These are phyloP conservation scores for Agapornis roseicollis DNA, from an alignment of 2,113 vertebrate species.

Conservation along the genomic window DNA sequence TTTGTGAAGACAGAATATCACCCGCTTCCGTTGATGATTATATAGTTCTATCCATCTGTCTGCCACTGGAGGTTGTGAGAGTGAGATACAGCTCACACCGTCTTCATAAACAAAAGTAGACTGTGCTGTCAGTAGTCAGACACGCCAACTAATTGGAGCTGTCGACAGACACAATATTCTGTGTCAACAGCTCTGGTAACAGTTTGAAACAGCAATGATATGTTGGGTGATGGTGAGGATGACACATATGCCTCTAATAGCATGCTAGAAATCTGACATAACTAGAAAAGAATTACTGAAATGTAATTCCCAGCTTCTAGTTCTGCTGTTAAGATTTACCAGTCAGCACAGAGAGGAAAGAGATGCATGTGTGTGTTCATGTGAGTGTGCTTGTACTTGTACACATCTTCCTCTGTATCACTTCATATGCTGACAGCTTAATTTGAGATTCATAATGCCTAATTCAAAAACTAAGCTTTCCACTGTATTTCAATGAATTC, in stretches of 20 bases:
- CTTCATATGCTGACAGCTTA: conserved; percentile 74
- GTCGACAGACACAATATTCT: conserved; percentile 86
- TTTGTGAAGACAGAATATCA: conserved; percentile 81
- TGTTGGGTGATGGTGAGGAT: conserved; percentile 82
- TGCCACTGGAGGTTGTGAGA: conserved; percentile 80
- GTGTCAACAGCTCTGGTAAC: conserved; percentile 83
- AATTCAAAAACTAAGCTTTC: conserved; percentile 75
- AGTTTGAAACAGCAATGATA: conserved; percentile 87
- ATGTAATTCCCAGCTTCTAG: conserved; percentile 68
- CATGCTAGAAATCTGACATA: conserved; percentile 81
- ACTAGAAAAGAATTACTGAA: conserved; percentile 80
- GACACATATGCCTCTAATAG: conserved; percentile 83
- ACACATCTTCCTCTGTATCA: conserved; percentile 66
- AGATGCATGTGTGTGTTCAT: not conserved
- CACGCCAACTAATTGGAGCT: conserved; percentile 85
- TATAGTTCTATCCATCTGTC: conserved; percentile 84
- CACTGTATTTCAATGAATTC: conserved; percentile 65
- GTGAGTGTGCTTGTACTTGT: conserved; percentile 18
- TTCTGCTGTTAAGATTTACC: conserved; percentile 50
- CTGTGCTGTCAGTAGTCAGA: conserved; percentile 84
- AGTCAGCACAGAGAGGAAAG: not conserved
- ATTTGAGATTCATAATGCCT: conserved; percentile 71
- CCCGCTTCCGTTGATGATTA: conserved; percentile 81
- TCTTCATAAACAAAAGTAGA: conserved; percentile 85
- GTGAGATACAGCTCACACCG: conserved; percentile 78